Evolutionary conservation across 2,113 vertebrate genomes (phyloP).

Genomic region (Noctilio leporinus): DNA sequence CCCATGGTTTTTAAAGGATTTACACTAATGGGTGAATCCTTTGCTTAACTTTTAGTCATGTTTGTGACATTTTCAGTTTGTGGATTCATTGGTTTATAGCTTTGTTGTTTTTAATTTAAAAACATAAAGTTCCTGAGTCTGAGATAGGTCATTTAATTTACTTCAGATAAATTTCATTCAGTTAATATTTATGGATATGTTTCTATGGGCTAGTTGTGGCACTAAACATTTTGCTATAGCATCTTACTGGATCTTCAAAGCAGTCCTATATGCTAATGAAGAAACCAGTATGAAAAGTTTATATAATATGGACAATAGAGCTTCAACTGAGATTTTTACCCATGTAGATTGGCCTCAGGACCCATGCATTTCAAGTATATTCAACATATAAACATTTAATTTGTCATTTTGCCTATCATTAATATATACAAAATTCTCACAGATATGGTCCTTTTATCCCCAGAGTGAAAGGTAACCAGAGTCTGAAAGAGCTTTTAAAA

Average conservation of each 20-base stretch:
- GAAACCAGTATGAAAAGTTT: neutral
- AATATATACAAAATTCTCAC: neutral
- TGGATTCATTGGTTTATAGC: neutral
- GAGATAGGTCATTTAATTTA: neutral
- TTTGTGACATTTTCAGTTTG: neutral
- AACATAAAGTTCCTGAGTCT: neutral
- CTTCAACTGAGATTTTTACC: neutral
- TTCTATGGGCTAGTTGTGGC: neutral
- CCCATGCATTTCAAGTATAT: neutral
- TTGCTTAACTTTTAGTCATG: neutral
- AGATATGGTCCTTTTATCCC: neutral
- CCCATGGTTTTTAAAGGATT: neutral
- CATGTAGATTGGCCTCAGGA: neutral
- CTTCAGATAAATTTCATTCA: neutral
- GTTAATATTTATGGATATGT: neutral
- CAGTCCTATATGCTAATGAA: neutral
- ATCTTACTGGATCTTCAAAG: neutral
- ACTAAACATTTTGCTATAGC: neutral
- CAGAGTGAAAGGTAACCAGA: neutral
- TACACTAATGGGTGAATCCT: neutral
- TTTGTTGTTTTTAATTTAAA: neutral
- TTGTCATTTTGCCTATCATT: neutral
- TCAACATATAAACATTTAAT: neutral
- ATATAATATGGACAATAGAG: neutral
- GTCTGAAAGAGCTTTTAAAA: neutral